These are phyloP conservation scores for Festucalex cinctus DNA, from an alignment of 2,113 vertebrate genomes.

Conservation along the genomic window DNA sequence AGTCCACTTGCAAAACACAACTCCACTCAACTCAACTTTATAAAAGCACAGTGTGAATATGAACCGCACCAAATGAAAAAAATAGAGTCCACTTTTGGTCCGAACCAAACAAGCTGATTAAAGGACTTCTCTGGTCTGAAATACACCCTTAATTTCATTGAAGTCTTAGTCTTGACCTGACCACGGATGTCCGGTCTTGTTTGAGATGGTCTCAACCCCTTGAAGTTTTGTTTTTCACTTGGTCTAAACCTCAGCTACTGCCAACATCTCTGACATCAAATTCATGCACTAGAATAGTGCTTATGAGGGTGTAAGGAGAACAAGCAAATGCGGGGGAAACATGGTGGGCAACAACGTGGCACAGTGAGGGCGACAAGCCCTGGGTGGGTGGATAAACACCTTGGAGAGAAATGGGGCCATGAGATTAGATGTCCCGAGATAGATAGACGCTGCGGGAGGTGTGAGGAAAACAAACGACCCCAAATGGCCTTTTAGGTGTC, in stretches of 20 bases:
- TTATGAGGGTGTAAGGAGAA: background rate
- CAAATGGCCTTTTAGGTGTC: constrained; percentile 28
- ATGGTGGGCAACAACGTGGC: constrained; percentile 30
- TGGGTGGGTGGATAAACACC: constrained; percentile 67
- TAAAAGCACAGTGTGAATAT: too few relatives aligned
- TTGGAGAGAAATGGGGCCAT: constrained; percentile 55
- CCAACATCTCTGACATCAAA: background rate
- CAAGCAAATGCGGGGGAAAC: background rate
- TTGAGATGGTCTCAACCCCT: background rate
- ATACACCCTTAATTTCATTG: too few relatives aligned
- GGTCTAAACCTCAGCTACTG: background rate
- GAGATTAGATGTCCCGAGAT: constrained; percentile 71
- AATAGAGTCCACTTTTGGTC: too few relatives aligned
- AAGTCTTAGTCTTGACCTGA: background rate
- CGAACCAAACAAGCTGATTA: too few relatives aligned
- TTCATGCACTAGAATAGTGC: background rate
- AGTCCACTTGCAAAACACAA: too few relatives aligned
- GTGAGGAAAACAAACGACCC: constrained; percentile 47
- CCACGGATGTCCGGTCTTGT: too few relatives aligned
- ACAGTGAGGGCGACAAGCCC: constrained; percentile 38
- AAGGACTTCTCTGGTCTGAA: too few relatives aligned
- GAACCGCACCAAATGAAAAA: too few relatives aligned
- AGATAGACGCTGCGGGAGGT: constrained; percentile 45
- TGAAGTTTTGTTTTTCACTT: background rate
- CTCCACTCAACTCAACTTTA: too few relatives aligned